phyloP scores from a whole-genome alignment of 1,140 invertebrate species.

The Drosophila elegans region DNA sequence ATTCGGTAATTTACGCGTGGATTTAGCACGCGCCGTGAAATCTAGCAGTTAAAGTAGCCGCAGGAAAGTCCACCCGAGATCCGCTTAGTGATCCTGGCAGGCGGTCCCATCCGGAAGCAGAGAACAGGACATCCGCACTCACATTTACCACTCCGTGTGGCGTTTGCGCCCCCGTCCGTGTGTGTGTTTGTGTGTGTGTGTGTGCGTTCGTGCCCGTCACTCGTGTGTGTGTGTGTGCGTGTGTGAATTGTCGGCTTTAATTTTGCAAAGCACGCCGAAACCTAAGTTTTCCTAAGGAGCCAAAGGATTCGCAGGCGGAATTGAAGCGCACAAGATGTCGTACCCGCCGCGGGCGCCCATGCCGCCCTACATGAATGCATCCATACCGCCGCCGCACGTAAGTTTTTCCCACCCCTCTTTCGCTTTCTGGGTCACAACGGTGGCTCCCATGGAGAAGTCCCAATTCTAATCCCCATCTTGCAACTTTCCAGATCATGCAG shows the following conservation, averaged over 20 bases:
- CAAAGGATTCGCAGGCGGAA: slow-evolving; percentile 15
- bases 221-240: slow-evolving; percentile 26
- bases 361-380: slow-evolving; percentile 87
- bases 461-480: too few relatives aligned
- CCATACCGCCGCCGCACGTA: slow-evolving; percentile 85
- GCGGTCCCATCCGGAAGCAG: background rate
- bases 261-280: slow-evolving; percentile 56
- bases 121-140: slow-evolving; percentile 17
- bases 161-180: slow-evolving; percentile 43
- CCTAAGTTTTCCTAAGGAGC: slow-evolving; percentile 26
- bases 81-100: slow-evolving; percentile 10
- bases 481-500: slow-evolving; percentile 85
- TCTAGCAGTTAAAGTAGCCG: background rate
- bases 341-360: slow-evolving; percentile 86
- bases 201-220: slow-evolving; percentile 30
- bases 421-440: background rate
- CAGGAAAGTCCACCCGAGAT: slow-evolving; percentile 1
- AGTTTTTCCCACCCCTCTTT: slow-evolving; percentile 11
- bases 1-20: slow-evolving; percentile 34
- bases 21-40: slow-evolving; percentile 4
- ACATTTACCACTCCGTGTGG: slow-evolving; percentile 57
- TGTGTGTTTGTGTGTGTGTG: slow-evolving; percentile 45
- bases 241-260: slow-evolving; percentile 66
- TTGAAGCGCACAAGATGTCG: slow-evolving; percentile 59
- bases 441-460: background rate